Percentiles rank a stretch among this genome's conserved stretches.
Evolutionary conservation across 1,140 invertebrate genomes (phyloP).

Genomic region (Lepidostoma basale): DNA sequence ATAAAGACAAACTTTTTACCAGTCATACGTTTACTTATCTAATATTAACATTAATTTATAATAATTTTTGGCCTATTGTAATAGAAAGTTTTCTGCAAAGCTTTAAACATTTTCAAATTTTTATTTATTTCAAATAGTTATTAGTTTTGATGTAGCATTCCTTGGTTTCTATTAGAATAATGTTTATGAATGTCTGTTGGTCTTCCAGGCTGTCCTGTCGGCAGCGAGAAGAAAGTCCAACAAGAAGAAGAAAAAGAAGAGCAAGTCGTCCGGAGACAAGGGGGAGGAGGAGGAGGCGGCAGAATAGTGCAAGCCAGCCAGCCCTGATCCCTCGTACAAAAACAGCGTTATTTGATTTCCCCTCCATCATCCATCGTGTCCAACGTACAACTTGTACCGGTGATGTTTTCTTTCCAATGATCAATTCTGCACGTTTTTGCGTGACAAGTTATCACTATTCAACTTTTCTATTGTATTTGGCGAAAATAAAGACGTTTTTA

Average conservation of each 20-base stretch:
- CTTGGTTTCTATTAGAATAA: slow-evolving; percentile 28
- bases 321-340: slow-evolving; percentile 24
- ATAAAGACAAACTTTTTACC: too few relatives aligned
- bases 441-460: slow-evolving; percentile 1
- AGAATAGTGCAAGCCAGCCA: slow-evolving; percentile 19
- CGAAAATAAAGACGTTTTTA: slow-evolving; percentile 24
- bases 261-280: slow-evolving; percentile 44
- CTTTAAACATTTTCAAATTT: too few relatives aligned
- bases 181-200: slow-evolving; percentile 27
- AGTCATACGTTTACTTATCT: too few relatives aligned
- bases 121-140: too few relatives aligned
- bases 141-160: too few relatives aligned
- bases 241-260: slow-evolving; percentile 87
- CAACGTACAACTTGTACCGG: not conserved
- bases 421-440: not conserved
- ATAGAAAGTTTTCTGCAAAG: too few relatives aligned
- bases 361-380: not conserved
- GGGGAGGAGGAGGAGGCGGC: slow-evolving; percentile 20
- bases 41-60: too few relatives aligned
- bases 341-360: slow-evolving; percentile 15
- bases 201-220: slow-evolving; percentile 71
- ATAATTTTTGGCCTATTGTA: too few relatives aligned
- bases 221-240: slow-evolving; percentile 79
- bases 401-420: slow-evolving; percentile 22
- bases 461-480: slow-evolving; percentile 18